Evolutionary conservation across 2,113 vertebrate genomes (phyloP), one percentile per base, ranked within the genome.

Genomic region (Callaeas wilsoni): DNA sequence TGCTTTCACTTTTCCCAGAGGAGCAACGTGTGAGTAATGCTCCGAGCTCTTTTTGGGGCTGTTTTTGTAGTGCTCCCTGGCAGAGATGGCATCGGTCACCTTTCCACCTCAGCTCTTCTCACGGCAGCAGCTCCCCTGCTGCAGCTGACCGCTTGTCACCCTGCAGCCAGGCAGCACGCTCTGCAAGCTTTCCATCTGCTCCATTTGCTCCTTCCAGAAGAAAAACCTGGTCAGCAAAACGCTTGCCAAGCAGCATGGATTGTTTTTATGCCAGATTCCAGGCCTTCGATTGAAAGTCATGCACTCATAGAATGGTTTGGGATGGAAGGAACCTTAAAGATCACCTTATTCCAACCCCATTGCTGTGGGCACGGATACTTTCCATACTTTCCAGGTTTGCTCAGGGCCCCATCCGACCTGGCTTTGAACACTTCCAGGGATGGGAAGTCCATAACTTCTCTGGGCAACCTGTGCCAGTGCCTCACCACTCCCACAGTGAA

Each of bases 301-400:
- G 4, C 41, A 20, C 8, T 20, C 1, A 0, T 3, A 7, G 42
- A 30, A n/a, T 8, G 12, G 14, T 33, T 52, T 3, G 4, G 49
- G 29, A 10, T 55, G 41, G 69, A 39, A 47, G 18, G 15, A 8
- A 12, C 69, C 49, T 55, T 22, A 23, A 33, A 47, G 33, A 7
- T 55, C 18, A 8, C 7, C 6, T 7, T 33, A 6, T 16, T 39
- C 41, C 18, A 47, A 22, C 11, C 8, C 12, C 18, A 12, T 4
- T 41, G 30, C 53, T 6, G 12, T 2, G 4, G 53, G n/a, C 55
- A 70, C 19, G 20, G 39, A 26, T 16, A 10, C 20, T 9, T 59
- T 19, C 65, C 46, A 52, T 16, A 18, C 18, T 41, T 50, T 15
- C 44, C 57, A 46, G 21, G 39, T 9, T 9, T 44, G 39, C 32